Base-by-base conservation (phyloP, 53 echinoderm and acorn worm genomes). In the Actinopyga echinites region DNA sequence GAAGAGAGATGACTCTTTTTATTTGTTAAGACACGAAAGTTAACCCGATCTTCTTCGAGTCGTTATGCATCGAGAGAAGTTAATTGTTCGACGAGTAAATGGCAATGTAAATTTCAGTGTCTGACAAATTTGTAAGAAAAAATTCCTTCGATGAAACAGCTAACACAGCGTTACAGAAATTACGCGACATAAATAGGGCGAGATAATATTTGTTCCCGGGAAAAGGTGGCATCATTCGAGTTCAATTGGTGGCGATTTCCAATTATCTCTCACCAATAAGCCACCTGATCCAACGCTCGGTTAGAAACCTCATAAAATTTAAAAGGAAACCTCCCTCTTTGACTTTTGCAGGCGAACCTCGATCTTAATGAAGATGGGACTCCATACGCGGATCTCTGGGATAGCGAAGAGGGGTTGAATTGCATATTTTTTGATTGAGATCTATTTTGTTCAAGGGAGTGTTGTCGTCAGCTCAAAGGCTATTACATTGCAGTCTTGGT, bases 251-350 rank as follows among this genome's bases (percentile, higher is more conserved):
- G 68, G 68, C 34, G 68, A 67, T 33, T 67, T 67, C 68, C 37
- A 67, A 67, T 67, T 67, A 67, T 67, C 34, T 67, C 38, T 30
- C 22, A 67, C 68, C 68, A 67, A 67, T 67, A 67, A 67, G 68
- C 31, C 68, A 67, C 68, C 68, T 37, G 68, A 67, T 67, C 68
- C 68, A 37, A 33, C 34, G 17, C 49, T 49, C 13, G 49, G 15
- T 49, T 49, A 15, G 17, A 49, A 67, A 37, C 15, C 68, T 67
- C 68, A 67, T 67, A 67, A 67, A 67, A 30, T 67, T 67, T 67
- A 67, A 49, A 67, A 37, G 68, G 68, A 67, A 22, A 67, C 68
- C 34, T 67, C 68, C 68, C 17, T 30, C 11, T 67, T 4, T 33
- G 33, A n/a, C 6, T 67, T 34, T 67, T 37, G 33, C 68, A 67